Evolutionary conservation across 2,888 invertebrate species (phyloP).

Genomic region (Macrosoma leucophasiata): DNA sequence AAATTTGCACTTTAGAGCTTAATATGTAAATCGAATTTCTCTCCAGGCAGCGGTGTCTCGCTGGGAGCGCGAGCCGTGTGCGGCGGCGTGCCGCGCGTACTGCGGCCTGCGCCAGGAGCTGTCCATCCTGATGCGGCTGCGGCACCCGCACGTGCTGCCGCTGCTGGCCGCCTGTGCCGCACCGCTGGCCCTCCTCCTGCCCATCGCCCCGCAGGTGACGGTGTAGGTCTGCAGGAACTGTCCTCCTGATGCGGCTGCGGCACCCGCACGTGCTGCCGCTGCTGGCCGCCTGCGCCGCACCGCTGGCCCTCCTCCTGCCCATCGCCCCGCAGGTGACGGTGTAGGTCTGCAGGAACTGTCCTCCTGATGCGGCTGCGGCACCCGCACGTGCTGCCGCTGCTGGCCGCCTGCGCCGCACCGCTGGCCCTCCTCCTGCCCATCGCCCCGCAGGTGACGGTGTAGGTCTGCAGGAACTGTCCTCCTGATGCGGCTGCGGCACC

Average conservation of each 20-base stretch:
- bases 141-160: conserved; percentile 94
- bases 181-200: conserved; percentile 91
- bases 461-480: conserved; percentile 95
- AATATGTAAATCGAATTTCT: no score
- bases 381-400: conserved; percentile 92
- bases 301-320: conserved; percentile 90
- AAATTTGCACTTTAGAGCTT: no score
- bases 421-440: conserved; percentile 91
- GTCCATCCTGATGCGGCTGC: conserved; percentile 87
- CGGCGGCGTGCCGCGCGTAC: conserved; percentile 96
- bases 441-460: conserved; percentile 86
- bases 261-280: conserved; percentile 96
- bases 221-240: conserved; percentile 95
- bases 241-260: conserved; percentile 86
- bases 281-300: conserved; percentile 91
- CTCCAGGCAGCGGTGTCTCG: conserved; percentile 86
- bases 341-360: conserved; percentile 95
- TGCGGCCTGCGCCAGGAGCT: conserved; percentile 97
- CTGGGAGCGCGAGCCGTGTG: conserved; percentile 94
- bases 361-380: conserved; percentile 89
- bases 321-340: conserved; percentile 87
- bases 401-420: conserved; percentile 93
- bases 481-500: conserved; percentile 87
- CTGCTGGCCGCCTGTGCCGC: conserved; percentile 92
- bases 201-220: conserved; percentile 86